Evolutionary conservation across 2,888 invertebrate species (phyloP).

Genomic region (Taenaris catops): DNA sequence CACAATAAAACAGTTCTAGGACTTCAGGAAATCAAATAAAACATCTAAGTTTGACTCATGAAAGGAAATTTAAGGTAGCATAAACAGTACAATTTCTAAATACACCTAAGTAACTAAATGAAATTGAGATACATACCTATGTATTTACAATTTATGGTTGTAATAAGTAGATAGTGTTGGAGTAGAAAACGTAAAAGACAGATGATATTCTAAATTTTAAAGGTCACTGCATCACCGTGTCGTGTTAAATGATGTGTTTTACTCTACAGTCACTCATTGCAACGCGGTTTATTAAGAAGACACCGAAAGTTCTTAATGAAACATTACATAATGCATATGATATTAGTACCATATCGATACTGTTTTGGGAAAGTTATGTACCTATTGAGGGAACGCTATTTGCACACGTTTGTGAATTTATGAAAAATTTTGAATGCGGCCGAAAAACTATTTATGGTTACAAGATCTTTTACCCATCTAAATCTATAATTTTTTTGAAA

Average conservation of each 20-base stretch:
- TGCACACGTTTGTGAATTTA: constrained; percentile 11
- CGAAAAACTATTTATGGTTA: constrained; percentile 15
- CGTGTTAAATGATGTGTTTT: constrained; percentile 20
- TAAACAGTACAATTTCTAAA: constrained; percentile 27
- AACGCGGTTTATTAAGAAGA: constrained; percentile 15
- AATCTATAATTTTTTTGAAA: neutral
- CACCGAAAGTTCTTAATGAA: constrained; percentile 21
- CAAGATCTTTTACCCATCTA: constrained; percentile 16
- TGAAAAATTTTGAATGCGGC: constrained; percentile 9
- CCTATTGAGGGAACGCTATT: constrained; percentile 15
- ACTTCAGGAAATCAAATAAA: constrained; percentile 22
- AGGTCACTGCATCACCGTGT: constrained; percentile 21
- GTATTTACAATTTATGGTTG: constrained; percentile 27
- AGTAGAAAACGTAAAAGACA: constrained; percentile 17
- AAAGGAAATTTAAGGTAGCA: constrained; percentile 26
- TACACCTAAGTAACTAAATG: constrained; percentile 31
- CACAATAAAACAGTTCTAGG: constrained; percentile 37
- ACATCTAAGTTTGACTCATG: constrained; percentile 25
- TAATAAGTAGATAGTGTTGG: constrained; percentile 18
- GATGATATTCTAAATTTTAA: constrained; percentile 17
- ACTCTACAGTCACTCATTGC: constrained; percentile 19
- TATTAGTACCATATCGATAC: constrained; percentile 11
- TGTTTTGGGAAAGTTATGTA: constrained; percentile 1
- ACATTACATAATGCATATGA: constrained; percentile 22
- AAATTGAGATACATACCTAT: constrained; percentile 29